Evolutionary conservation across 2,888 invertebrate genomes (phyloP), one percentile per base, ranked within the genome.

Genomic region (Didymodactylos carnosus): DNA sequence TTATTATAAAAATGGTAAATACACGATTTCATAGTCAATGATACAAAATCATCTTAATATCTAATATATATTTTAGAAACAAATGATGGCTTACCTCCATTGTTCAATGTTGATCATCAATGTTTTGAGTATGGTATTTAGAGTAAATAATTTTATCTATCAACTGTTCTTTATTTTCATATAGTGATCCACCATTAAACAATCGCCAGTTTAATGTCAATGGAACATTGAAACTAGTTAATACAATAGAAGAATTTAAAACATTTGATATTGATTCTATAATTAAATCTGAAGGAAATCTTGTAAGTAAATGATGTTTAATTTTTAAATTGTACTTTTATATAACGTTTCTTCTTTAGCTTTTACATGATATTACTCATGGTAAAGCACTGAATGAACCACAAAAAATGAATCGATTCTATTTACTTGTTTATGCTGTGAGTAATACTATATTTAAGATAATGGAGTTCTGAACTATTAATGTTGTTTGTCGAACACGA

Each of bases 181-280:
- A n/a, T n/a, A n/a, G n/a, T n/a, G n/a, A n/a, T n/a, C n/a, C n/a
- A n/a, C n/a, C n/a, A n/a, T n/a, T n/a, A n/a, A n/a, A n/a, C n/a
- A n/a, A 51, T 69, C 49, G 41, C n/a, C 40, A 62, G 23, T 46
- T 35, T 46, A 43, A 27, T 71, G 29, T 74, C 6, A 39, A 71
- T n/a, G 74, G 74, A 25, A 71, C 39, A n/a, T 27, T 74, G 1
- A 74, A 74, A 71, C 71, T 74, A 19, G 46, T 74, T 25, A 74
- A 74, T 39, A 74, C 74, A 46, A 71, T 74, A 7, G 71, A 74
- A 29, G 74, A 74, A 29, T 74, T 74, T 39, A 74, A 74, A 51
- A 23, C 71, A 19, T 27, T 74, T 13, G 74, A 74, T 62, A 74
- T 71, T 53, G 71, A 74, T n/a, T 71, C 39, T 46, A 53, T 71